These are phyloP conservation scores for Diploptera punctata DNA, from an alignment of 2,888 invertebrate genomes.

Conservation along the genomic window DNA sequence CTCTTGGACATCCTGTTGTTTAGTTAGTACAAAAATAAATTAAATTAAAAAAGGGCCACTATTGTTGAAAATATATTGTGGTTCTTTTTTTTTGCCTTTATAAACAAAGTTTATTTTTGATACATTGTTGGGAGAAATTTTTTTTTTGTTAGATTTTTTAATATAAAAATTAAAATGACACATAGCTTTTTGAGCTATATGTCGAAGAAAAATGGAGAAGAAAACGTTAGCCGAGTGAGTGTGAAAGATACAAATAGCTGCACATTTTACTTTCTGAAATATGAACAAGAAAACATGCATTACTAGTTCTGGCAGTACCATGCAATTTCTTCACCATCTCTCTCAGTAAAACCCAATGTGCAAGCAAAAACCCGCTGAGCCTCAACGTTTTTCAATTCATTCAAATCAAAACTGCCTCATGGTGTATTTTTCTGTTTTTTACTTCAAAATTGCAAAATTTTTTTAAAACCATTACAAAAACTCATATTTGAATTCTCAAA, in stretches of 20 bases:
- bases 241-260: conserved; percentile 35
- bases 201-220: conserved; percentile 41
- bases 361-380: conserved; percentile 39
- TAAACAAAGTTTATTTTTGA: conserved; percentile 69
- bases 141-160: conserved; percentile 63
- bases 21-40: conserved; percentile 47
- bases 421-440: conserved; percentile 20
- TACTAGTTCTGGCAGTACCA: neutral
- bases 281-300: neutral
- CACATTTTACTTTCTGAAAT: conserved; percentile 31
- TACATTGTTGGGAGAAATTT: conserved; percentile 67
- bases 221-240: conserved; percentile 41
- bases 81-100: conserved; percentile 52
- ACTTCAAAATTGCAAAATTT: conserved; percentile 32
- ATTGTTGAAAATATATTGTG: conserved; percentile 38
- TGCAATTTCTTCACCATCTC: conserved; percentile 34
- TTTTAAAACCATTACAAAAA: too few relatives aligned
- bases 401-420: conserved; percentile 33
- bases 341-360: conserved; percentile 36
- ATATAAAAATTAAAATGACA: conserved; percentile 47
- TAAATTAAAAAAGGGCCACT: conserved; percentile 43
- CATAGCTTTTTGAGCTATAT: conserved; percentile 41
- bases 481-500: neutral
- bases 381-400: conserved; percentile 42
- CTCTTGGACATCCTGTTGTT: conserved; percentile 41